Evolutionary conservation across 2,113 vertebrate species (phyloP).

Genomic region (Oxygymnocypris stewartii): DNA sequence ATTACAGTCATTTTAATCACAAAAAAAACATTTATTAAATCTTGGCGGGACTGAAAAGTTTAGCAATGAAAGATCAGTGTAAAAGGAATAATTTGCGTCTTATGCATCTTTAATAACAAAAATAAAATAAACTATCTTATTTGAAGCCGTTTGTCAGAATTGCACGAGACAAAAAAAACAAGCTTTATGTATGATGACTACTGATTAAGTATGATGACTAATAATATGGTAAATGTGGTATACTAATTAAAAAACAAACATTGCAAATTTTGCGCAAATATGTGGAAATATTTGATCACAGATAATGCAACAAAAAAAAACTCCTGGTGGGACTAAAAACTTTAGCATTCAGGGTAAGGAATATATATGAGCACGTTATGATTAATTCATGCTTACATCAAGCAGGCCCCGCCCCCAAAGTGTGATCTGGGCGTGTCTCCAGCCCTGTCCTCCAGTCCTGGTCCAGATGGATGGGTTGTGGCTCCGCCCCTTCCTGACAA

Average conservation of each 20-base stretch:
- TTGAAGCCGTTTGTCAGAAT: no score
- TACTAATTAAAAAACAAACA: background rate
- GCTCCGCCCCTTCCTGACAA: conserved; percentile 72
- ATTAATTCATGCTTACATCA: conserved; percentile 82
- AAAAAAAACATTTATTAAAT: no score
- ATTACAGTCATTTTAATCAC: no score
- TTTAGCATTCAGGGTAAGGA: background rate
- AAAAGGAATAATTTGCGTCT: no score
- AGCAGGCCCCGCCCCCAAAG: conserved; percentile 79
- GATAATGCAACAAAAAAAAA: no score
- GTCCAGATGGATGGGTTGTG: conserved; percentile 81
- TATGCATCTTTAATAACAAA: no score
- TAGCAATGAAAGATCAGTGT: no score
- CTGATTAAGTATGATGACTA: background rate
- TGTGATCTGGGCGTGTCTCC: conserved; percentile 88
- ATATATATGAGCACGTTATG: background rate
- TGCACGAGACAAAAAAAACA: no score
- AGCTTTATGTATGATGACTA: background rate
- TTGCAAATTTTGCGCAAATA: no score
- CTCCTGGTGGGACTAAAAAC: background rate
- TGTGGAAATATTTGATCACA: no score
- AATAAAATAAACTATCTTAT: no score
- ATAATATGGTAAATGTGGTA: background rate
- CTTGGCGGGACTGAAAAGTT: no score
- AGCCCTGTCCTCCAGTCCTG: conserved; percentile 84